Percentiles rank a stretch among this genome's conserved stretches.
Evolutionary conservation across 2,888 invertebrate genomes (phyloP).

Genomic region (Willowsia nigromaculata): DNA sequence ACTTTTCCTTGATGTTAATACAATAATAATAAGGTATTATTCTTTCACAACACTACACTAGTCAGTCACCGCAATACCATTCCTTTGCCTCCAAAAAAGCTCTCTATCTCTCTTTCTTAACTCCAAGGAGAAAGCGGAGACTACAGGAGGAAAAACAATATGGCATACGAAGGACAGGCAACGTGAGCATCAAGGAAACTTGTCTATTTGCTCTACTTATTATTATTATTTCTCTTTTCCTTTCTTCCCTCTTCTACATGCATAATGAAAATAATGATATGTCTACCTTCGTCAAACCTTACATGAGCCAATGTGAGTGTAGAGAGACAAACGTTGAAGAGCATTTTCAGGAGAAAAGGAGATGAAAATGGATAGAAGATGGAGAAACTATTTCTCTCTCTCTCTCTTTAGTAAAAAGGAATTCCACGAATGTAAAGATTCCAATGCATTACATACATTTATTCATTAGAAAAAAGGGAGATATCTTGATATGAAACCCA

Average conservation of each 20-base stretch:
- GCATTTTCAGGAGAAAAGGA: no score
- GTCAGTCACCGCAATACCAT: no score
- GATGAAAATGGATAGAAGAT: slow-evolving; percentile 29
- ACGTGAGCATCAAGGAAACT: slow-evolving; percentile 29
- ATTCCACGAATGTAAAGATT: slow-evolving; percentile 41
- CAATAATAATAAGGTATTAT: no score
- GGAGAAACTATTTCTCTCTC: slow-evolving; percentile 15
- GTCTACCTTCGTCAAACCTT: no score
- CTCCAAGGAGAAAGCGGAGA: neutral
- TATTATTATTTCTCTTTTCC: neutral
- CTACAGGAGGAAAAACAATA: neutral
- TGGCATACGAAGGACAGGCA: slow-evolving; percentile 13
- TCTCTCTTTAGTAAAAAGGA: slow-evolving; percentile 1
- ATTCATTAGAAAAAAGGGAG: slow-evolving; percentile 21
- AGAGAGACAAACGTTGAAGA: no score
- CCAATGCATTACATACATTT: slow-evolving; percentile 55
- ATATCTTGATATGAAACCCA: slow-evolving; percentile 2
- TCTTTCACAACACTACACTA: no score
- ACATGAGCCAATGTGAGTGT: no score
- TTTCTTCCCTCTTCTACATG: neutral
- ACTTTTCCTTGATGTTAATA: no score
- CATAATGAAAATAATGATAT: neutral
- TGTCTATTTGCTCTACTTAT: slow-evolving; percentile 56
- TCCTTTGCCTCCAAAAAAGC: no score
- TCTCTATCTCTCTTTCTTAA: no score